Evolutionary conservation across 1,140 invertebrate genomes (phyloP), one percentile per base, ranked within the genome.

Genomic region (Cotesia typhae): DNA sequence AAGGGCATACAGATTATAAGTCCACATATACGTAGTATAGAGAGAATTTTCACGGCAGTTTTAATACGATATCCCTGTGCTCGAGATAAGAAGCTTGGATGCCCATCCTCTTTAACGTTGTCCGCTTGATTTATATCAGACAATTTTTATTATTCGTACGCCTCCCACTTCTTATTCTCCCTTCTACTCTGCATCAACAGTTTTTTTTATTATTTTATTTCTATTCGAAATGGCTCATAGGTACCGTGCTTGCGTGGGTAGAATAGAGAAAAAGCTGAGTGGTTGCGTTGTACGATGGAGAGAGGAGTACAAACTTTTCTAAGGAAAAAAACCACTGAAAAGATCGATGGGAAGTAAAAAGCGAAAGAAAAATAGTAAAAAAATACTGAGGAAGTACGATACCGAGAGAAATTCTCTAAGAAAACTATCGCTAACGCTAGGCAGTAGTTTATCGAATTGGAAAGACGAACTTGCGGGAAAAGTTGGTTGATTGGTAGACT

Each of bases 111-210:
- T 66, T 74, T 74, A 77, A 67, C 75, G 70, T 79, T 81, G 80
- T 80, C 79, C 81, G 80, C 76, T 78, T 87, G 85, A 86, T 71
- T 87, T 87, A 87, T 82, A 83, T 78, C 73, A 77, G 78, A 71
- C 80, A 82, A 87, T 87, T 87, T 86, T 87, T 87, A 86, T 87
- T 86, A 86, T 86, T 87, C 85, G 80, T 82, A 76, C 71, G 70
- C 74, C 75, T 78, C 80, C 76, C 72, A 71, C 70, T 72, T 64
- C 59, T 72, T 71, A 72, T 70, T 76, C 73, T 73, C 71, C 55
- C 51, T 67, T 72, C 59, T 60, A 47, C 59, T 52, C 66, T 72
- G 63, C 41, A 47, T 47, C 41, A 47, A 47, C 41, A 47, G 41
- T 47, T 47, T 66, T 36, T 71, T 61, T 59, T 74, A 28, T 28